Evolutionary conservation across 2,113 vertebrate genomes (phyloP).

Genomic region (Phyllopteryx taeniolatus): DNA sequence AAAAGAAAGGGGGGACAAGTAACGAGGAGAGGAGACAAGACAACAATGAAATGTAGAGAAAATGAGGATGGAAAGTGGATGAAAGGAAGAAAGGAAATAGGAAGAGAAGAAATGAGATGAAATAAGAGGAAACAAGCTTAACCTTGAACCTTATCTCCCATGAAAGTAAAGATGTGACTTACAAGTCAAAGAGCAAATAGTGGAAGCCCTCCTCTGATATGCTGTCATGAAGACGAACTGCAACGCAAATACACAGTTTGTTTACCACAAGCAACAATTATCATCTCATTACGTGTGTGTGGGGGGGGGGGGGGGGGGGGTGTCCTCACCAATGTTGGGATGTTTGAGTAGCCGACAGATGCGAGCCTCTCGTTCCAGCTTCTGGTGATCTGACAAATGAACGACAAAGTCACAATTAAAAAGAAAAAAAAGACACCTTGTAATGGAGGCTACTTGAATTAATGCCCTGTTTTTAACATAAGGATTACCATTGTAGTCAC

Average conservation of each 20-base stretch:
- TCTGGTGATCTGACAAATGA: slow-evolving; percentile 85
- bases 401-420: neutral
- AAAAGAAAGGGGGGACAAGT: neutral
- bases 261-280: neutral
- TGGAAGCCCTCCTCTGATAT: slow-evolving; percentile 96
- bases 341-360: slow-evolving; percentile 95
- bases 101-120: too few species aligned
- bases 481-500: neutral
- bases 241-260: neutral
- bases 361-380: slow-evolving; percentile 91
- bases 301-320: too few species aligned
- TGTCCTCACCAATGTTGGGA: slow-evolving; percentile 85
- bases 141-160: too few species aligned
- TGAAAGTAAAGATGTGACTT: slow-evolving; percentile 64
- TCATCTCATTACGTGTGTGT: neutral
- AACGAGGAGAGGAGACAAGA: neutral
- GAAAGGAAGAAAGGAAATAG: too few species aligned
- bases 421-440: neutral
- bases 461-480: neutral
- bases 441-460: neutral
- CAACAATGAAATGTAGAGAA: neutral
- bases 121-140: neutral
- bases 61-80: neutral
- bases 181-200: slow-evolving; percentile 96
- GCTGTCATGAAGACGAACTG: slow-evolving; percentile 94